Percentiles rank a stretch among this genome's conserved stretches.
Evolutionary conservation across 2,113 vertebrate genomes (phyloP).

Genomic region (Scomber colias): DNA sequence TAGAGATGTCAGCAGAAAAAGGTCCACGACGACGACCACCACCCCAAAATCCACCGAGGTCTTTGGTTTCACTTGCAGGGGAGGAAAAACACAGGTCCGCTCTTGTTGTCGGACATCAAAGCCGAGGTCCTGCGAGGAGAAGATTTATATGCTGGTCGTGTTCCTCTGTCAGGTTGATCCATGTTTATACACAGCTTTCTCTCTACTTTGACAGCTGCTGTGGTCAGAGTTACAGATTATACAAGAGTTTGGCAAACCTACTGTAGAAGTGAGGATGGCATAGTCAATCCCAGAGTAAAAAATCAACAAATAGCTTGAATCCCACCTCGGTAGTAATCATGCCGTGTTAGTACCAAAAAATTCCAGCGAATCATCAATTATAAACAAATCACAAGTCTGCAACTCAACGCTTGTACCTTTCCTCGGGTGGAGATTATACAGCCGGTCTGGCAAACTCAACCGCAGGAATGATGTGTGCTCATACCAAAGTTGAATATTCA

Average conservation of each 20-base stretch:
- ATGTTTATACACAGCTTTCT: slow-evolving; percentile 43
- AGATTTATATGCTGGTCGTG: slow-evolving; percentile 35
- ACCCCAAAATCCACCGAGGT: slow-evolving; percentile 19
- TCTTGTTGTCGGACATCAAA: slow-evolving; percentile 69
- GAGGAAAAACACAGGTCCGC: slow-evolving; percentile 44
- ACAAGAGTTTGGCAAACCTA: background rate
- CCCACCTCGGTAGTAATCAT: background rate
- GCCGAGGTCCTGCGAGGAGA: slow-evolving; percentile 35
- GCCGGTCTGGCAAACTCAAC: background rate
- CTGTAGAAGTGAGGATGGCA: background rate
- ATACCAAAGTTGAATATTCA: background rate
- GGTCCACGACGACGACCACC: background rate
- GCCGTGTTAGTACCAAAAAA: background rate
- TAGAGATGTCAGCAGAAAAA: slow-evolving; percentile 61
- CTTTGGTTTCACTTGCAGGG: slow-evolving; percentile 64
- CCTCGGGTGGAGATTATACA: background rate
- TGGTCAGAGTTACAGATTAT: slow-evolving; percentile 35
- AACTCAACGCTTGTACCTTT: background rate
- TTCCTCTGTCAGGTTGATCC: slow-evolving; percentile 49
- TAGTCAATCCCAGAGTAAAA: background rate
- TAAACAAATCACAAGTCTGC: background rate
- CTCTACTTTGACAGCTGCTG: slow-evolving; percentile 63
- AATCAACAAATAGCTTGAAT: background rate
- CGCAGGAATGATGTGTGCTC: background rate
- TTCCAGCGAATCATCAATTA: background rate